These are phyloP conservation scores for Hydra vulgaris DNA, from an alignment of 30 jellyfish, hydroid and myxozoan genomes.

Conservation along the genomic window DNA sequence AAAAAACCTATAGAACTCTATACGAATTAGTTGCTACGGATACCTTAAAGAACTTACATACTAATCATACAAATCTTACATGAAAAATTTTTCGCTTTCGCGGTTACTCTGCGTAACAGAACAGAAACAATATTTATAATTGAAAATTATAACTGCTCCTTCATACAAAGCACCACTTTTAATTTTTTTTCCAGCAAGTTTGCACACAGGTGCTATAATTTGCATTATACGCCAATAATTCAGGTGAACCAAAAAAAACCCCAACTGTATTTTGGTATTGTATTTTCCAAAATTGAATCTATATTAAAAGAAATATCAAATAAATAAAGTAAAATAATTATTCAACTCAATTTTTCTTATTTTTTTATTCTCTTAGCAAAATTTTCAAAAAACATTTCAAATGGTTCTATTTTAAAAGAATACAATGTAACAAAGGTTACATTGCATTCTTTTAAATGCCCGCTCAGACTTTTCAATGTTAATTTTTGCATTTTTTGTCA, in stretches of 20 bases:
- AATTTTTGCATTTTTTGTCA: no score
- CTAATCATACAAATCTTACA: neutral
- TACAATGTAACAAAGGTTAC: no score
- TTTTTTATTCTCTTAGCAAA: no score
- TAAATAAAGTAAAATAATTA: no score
- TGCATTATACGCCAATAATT: neutral
- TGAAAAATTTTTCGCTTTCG: no score
- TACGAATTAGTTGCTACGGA: neutral
- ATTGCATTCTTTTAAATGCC: no score
- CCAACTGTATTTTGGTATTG: neutral
- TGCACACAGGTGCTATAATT: neutral
- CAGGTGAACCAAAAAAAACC: neutral
- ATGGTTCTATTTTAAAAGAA: no score
- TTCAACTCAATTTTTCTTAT: no score
- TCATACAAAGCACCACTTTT: neutral
- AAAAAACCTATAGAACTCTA: no score
- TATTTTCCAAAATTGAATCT: neutral
- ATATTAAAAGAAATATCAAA: no score
- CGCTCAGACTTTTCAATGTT: no score
- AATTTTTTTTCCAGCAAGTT: neutral
- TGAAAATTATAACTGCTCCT: neutral
- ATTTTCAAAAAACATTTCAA: no score
- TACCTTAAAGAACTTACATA: neutral
- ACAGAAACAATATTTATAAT: neutral
- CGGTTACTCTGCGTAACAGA: neutral